phyloP scores from a whole-genome alignment of 2,797 vertebrate genomes.

The Phrynocephalus forsythii region DNA sequence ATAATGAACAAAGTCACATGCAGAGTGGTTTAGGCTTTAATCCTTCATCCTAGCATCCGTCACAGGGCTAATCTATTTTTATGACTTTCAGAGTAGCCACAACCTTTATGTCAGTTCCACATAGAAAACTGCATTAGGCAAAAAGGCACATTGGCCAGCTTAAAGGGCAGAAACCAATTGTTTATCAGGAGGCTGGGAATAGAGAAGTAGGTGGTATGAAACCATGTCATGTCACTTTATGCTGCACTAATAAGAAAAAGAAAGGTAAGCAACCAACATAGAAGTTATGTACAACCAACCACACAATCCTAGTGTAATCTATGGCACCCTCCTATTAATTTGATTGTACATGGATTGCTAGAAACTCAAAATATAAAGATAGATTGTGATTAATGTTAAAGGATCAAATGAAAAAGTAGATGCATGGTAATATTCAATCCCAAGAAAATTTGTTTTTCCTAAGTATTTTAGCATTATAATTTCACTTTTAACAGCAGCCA shows the following conservation, averaged over 20 bases:
- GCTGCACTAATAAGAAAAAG: background rate
- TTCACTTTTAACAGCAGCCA: background rate
- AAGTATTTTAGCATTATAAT: background rate
- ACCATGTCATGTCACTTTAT: background rate
- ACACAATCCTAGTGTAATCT: background rate
- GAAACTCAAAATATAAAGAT: background rate
- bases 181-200: background rate
- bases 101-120: background rate
- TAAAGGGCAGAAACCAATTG: background rate
- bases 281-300: background rate
- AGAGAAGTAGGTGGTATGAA: background rate
- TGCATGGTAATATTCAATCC: background rate
- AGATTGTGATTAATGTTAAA: background rate
- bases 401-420: background rate
- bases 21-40: background rate
- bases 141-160: background rate
- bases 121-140: background rate
- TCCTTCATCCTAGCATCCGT: slow-evolving; percentile 48
- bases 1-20: slow-evolving; percentile 38
- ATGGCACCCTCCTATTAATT: slow-evolving; percentile 37
- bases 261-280: background rate
- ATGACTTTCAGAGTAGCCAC: background rate
- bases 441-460: background rate
- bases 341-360: too few species aligned
- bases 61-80: slow-evolving; percentile 61